Evolutionary conservation across 92 coral and sea anemone species (phyloP).

Genomic region (Bergia puertoricense): DNA sequence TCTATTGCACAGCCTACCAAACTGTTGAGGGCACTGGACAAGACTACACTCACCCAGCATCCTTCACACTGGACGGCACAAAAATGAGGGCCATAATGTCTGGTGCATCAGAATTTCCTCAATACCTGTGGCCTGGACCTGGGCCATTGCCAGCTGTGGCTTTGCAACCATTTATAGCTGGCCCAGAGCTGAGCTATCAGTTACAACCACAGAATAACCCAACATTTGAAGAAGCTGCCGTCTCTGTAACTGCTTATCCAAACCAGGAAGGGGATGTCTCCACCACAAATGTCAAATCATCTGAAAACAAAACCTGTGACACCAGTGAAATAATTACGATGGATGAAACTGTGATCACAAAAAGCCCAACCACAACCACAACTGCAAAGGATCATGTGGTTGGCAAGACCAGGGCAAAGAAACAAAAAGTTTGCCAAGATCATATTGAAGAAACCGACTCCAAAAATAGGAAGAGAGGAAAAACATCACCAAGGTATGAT

Average conservation of each 20-base stretch:
- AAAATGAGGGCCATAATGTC: slow-evolving; percentile 1
- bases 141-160: slow-evolving; percentile 39
- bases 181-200: slow-evolving; percentile 21
- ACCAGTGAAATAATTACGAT: neutral
- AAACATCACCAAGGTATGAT: slow-evolving; percentile 1
- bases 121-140: slow-evolving; percentile 36
- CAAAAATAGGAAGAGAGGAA: neutral
- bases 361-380: slow-evolving; percentile 2
- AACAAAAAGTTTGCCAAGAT: neutral
- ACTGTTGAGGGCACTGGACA: neutral
- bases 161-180: slow-evolving; percentile 30
- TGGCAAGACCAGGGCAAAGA: neutral
- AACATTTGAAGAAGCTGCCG: neutral
- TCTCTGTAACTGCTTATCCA: neutral
- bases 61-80: slow-evolving; percentile 20
- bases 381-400: neutral
- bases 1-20: slow-evolving; percentile 19
- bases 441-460: neutral
- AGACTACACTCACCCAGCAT: neutral
- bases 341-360: neutral
- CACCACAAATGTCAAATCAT: neutral
- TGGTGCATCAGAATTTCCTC: neutral
- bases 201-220: slow-evolving; percentile 7
- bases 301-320: neutral
- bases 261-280: slow-evolving; percentile 15